Base-by-base conservation (phyloP, 2,888 invertebrate genomes). In the Mylabris sibirica region DNA sequence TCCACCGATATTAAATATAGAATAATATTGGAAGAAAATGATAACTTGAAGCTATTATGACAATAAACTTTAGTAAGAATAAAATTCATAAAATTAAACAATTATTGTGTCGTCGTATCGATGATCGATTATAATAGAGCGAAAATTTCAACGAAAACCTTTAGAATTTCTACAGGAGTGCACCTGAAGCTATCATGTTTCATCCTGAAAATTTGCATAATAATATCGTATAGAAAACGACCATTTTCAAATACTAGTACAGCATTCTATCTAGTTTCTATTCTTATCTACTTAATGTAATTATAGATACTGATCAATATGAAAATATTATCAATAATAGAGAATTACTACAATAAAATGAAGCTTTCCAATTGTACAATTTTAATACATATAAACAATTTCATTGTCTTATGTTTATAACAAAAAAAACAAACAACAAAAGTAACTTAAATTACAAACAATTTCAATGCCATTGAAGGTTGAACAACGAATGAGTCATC, bases 401-500 rank as follows among this genome's bases (percentile, higher is more conserved):
- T 38, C 17, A 44, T 44, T 44, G 44, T 44, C 17, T n/a, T 17
- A 44, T 5, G 17, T 6, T 38, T 12, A 12, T 38, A 38, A 1
- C 1, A 38, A 44, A 62, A 63, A 35, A 66, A 66, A 60, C 57
- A 60, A 66, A 69, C 69, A 69, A 69, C 69, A 69, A 69, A 69
- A 69, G 69, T 69, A 66, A 69, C 69, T 69, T 41, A 63, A 69
- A 69, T 69, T 69, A 69, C 69, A 69, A 53, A 69, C 69, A 69
- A 66, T 66, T 69, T 66, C 53, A 69, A 63, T 69, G 69, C 69
- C 49, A 61, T 44, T 69, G 69, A 69, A 69, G 69, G 69, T 64
- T 66, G 63, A 49, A 26, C 24, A 53, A 24, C 22, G 53, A 26
- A 63, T 69, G 69, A 69, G 60, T 69, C 69, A 69, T 64, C 60